Evolutionary conservation across 1,140 invertebrate genomes (phyloP).

Genomic region (Drosophila nebulosa): DNA sequence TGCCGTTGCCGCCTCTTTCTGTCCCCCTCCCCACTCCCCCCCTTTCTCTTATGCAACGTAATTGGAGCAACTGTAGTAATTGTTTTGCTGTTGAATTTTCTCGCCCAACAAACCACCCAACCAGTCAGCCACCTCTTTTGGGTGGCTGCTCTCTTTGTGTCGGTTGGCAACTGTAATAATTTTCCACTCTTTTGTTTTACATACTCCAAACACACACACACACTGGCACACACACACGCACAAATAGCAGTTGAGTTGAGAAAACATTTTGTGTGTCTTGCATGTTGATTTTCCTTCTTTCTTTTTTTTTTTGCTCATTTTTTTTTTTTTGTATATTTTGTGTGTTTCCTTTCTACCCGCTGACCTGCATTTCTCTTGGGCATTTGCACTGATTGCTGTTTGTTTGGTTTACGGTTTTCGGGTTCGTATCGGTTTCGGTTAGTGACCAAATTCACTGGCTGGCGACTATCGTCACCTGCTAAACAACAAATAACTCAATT

Average conservation of each 20-base stretch:
- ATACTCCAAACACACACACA: background rate
- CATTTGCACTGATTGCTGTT: constrained; percentile 12
- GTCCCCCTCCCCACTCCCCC: background rate
- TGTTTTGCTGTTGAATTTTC: constrained; percentile 12
- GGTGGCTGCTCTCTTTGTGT: background rate
- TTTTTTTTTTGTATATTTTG: background rate
- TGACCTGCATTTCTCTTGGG: constrained; percentile 7
- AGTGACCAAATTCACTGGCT: background rate
- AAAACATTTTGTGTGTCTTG: constrained; percentile 6
- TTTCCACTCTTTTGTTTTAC: constrained; percentile 10
- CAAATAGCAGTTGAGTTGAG: background rate
- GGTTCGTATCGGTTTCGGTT: background rate
- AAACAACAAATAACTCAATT: constrained; percentile 7
- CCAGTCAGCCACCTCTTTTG: background rate
- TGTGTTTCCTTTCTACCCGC: background rate
- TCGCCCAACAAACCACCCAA: background rate
- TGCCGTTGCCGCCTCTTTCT: too few species aligned
- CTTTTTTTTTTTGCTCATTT: background rate
- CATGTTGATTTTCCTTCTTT: constrained; percentile 3
- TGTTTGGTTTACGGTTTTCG: background rate
- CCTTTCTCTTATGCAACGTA: background rate
- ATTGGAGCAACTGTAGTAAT: constrained; percentile 9
- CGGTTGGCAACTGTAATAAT: constrained; percentile 6
- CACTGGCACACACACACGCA: background rate
- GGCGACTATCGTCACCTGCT: background rate